phyloP scores from a whole-genome alignment of 2,797 vertebrate species.

The Tauraco hartlaubi region DNA sequence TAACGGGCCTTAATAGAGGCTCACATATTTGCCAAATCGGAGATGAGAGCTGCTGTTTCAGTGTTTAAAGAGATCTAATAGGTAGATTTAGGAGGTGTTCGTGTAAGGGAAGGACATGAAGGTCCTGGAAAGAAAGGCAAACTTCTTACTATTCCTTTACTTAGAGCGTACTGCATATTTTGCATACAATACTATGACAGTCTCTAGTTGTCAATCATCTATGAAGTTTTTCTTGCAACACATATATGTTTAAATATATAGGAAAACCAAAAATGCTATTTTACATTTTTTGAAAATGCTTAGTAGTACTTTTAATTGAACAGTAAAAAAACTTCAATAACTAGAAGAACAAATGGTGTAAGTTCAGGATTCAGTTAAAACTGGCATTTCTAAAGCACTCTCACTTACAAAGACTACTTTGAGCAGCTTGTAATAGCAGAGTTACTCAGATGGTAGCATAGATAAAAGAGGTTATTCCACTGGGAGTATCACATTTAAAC shows the following conservation, averaged over 20 bases:
- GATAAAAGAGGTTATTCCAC: slow-evolving; percentile 49
- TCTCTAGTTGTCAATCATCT: background rate
- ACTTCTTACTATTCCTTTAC: background rate
- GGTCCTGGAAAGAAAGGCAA: background rate
- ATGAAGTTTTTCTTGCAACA: background rate
- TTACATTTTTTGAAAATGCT: background rate
- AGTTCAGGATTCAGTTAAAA: background rate
- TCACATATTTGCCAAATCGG: background rate
- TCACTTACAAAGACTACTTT: background rate
- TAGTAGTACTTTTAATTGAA: background rate
- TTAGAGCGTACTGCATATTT: rapidly evolving
- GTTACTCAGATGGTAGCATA: background rate
- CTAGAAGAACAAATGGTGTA: background rate
- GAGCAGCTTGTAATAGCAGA: slow-evolving; percentile 47
- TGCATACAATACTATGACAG: background rate
- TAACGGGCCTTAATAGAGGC: background rate
- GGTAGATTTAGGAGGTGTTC: background rate
- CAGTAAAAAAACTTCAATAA: background rate
- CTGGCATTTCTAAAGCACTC: background rate
- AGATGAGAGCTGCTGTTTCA: background rate
- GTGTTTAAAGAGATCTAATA: background rate
- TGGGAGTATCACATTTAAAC: slow-evolving; percentile 55
- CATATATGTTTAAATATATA: background rate
- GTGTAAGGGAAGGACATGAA: background rate
- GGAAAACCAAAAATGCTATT: background rate